Percentiles rank a stretch among this genome's conserved stretches.
Evolutionary conservation across 2,113 vertebrate species (phyloP).

Genomic region (Rhinoderma darwinii): DNA sequence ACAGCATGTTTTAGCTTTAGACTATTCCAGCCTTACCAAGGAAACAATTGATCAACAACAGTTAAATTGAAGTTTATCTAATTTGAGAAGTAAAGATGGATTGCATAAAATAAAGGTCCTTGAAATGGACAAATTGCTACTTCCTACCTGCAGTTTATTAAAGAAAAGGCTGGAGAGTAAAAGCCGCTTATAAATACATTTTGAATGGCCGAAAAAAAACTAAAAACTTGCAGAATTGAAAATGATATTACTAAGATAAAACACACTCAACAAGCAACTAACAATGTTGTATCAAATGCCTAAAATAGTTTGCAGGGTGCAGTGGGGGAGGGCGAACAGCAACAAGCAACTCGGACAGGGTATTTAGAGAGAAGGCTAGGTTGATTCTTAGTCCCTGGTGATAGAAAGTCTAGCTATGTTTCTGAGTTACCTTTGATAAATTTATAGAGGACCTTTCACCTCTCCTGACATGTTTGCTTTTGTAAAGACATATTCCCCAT

Average conservation of each 20-base stretch:
- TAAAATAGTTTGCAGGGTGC: too few species aligned
- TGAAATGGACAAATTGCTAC: conserved; percentile 40
- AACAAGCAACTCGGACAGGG: too few species aligned
- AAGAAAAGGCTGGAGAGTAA: conserved; percentile 9
- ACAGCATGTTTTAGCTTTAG: conserved; percentile 36
- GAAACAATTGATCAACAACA: conserved; percentile 56
- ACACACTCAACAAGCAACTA: not conserved
- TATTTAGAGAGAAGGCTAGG: too few species aligned
- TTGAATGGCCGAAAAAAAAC: not conserved
- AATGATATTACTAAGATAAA: not conserved
- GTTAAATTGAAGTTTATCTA: conserved; percentile 57
- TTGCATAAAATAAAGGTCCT: conserved; percentile 36
- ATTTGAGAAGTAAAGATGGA: conserved; percentile 55
- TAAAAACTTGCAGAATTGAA: not conserved
- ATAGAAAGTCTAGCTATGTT: too few species aligned
- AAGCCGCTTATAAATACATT: not conserved
- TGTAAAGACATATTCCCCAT: too few species aligned
- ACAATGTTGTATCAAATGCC: not conserved
- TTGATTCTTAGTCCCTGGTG: too few species aligned
- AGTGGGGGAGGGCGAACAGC: too few species aligned
- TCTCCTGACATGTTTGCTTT: too few species aligned
- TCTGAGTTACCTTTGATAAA: too few species aligned
- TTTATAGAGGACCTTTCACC: too few species aligned
- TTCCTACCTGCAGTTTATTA: conserved; percentile 48
- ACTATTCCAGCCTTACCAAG: conserved; percentile 28